These are phyloP conservation scores for Zoanthus sansibaricus DNA, from an alignment of 92 coral and sea anemone genomes.

Conservation along the genomic window DNA sequence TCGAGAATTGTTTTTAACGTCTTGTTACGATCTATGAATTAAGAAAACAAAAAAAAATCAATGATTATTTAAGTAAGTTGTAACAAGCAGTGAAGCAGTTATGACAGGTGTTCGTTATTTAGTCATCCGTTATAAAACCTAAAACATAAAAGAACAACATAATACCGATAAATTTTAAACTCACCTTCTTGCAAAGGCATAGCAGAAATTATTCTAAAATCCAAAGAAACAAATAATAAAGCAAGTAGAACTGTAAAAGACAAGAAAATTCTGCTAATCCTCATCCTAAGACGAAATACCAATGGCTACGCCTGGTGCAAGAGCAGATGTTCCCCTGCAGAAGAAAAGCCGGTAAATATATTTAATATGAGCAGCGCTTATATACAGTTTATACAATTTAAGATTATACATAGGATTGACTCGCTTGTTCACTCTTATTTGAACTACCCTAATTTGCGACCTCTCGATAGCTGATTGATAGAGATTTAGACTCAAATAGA, in stretches of 20 bases:
- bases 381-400: background rate
- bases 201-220: slow-evolving; percentile 23
- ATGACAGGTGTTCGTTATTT: background rate
- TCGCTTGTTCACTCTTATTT: background rate
- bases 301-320: background rate
- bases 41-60: background rate
- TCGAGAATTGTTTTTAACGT: background rate
- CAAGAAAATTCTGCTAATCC: background rate
- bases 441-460: background rate
- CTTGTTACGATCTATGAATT: background rate
- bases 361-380: slow-evolving; percentile 13
- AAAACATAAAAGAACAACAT: background rate
- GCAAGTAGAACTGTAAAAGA: background rate
- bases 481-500: background rate
- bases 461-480: background rate
- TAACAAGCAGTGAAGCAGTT: background rate
- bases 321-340: background rate
- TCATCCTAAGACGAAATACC: background rate
- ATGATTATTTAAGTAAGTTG: background rate
- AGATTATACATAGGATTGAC: background rate
- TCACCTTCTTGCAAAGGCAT: slow-evolving; percentile 48
- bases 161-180: background rate
- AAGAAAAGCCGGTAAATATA: background rate
- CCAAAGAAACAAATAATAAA: slow-evolving; percentile 22
- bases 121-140: slow-evolving; percentile 10